phyloP scores from a whole-genome alignment of 1,140 invertebrate genomes.

The Psix sp. region DNA sequence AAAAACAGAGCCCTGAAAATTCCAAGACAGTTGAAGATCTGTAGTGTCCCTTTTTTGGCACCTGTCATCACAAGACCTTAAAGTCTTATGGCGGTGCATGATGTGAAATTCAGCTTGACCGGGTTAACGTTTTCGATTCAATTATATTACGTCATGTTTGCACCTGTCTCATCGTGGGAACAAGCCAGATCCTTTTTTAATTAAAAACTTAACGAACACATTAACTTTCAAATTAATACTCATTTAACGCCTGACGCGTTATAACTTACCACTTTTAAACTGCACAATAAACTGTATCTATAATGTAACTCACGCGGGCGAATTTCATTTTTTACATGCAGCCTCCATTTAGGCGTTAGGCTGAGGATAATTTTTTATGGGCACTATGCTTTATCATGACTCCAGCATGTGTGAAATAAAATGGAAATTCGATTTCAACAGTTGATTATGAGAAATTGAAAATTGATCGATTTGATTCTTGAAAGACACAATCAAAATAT shows the following conservation, averaged over 20 bases:
- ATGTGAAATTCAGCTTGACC: constrained; percentile 45
- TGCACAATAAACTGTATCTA: constrained; percentile 34
- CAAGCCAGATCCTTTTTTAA: constrained; percentile 28
- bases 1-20: constrained; percentile 42
- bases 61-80: constrained; percentile 51
- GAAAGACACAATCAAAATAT: not conserved
- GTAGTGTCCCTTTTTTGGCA: constrained; percentile 50
- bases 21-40: constrained; percentile 40
- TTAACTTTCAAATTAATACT: constrained; percentile 42
- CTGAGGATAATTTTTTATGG: no score
- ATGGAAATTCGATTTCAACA: no score
- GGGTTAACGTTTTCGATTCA: constrained; percentile 51
- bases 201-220: constrained; percentile 42
- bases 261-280: constrained; percentile 36
- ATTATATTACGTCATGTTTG: constrained; percentile 39
- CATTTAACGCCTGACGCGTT: constrained; percentile 30
- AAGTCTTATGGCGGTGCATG: constrained; percentile 49
- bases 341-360: no score
- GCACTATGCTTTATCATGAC: no score
- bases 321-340: constrained; percentile 15
- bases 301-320: no score
- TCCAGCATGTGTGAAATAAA: no score
- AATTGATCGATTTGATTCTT: not conserved
- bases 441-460: no score
- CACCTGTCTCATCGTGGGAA: constrained; percentile 42